phyloP scores from a whole-genome alignment of 2,113 vertebrate species.

The Ctenomys sociabilis region DNA sequence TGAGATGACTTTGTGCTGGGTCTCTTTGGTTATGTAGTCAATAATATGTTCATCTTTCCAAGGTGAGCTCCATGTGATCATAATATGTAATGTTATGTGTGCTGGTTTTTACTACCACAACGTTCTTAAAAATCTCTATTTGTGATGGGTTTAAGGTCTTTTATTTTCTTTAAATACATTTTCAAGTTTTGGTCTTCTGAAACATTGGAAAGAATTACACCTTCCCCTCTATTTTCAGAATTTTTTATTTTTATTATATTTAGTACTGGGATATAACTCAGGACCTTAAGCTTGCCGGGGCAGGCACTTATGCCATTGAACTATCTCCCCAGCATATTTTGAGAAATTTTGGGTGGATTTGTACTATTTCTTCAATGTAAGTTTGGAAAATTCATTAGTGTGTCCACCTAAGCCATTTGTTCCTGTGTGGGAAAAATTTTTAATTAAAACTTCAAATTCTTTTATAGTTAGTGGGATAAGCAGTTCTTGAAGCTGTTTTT shows the following conservation, averaged over 20 bases:
- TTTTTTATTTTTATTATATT: no score
- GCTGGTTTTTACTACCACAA: background rate
- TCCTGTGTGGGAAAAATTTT: background rate
- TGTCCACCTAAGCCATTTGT: background rate
- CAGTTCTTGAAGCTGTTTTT: background rate
- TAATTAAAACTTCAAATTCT: slow-evolving; percentile 7
- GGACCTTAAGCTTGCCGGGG: no score
- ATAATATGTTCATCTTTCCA: background rate
- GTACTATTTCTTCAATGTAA: background rate
- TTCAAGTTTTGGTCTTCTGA: background rate
- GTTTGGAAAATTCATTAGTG: background rate
- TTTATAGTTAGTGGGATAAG: background rate
- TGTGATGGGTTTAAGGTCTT: background rate
- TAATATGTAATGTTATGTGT: background rate
- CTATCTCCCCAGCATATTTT: background rate
- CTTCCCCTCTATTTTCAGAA: background rate
- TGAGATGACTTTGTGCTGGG: background rate
- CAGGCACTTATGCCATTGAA: no score
- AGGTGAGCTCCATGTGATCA: background rate
- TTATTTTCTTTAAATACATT: background rate
- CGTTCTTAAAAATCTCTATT: background rate
- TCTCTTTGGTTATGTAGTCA: background rate
- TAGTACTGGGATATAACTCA: no score
- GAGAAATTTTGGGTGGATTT: background rate
- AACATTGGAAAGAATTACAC: background rate